A percentile compares a stretch with the other conserved stretches of the same genome.
These are phyloP conservation scores for Crypturellus undulatus DNA, from an alignment of 2,113 vertebrate genomes.

Conservation along the genomic window DNA sequence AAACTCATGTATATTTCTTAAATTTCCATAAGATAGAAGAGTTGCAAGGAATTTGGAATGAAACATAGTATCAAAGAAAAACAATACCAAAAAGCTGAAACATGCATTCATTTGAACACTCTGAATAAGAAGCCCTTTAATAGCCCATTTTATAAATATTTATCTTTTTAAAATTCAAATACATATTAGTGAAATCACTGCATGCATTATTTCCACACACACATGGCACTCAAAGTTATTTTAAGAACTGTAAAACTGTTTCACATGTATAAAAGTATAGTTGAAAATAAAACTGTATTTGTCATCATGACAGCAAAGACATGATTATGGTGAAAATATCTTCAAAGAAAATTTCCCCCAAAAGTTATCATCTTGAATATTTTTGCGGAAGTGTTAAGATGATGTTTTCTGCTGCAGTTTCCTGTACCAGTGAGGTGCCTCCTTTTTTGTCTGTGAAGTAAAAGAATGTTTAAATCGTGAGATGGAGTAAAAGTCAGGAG, in stretches of 20 bases:
- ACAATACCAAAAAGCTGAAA: constrained; percentile 28
- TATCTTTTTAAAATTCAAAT: constrained; percentile 50
- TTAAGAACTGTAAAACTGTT: constrained; percentile 24
- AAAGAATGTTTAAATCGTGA: not conserved
- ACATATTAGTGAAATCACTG: constrained; percentile 40
- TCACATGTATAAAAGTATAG: constrained; percentile 30
- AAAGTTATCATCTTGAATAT: not conserved
- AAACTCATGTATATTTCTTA: not conserved
- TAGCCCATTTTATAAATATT: constrained; percentile 40
- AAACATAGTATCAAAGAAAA: constrained; percentile 41
- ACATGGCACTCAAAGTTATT: constrained; percentile 26
- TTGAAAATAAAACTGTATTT: constrained; percentile 40
- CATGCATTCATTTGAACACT: constrained; percentile 45
- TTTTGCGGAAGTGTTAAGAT: constrained; percentile 44
- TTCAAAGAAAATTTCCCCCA: not conserved
- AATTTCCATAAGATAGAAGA: constrained; percentile 6
- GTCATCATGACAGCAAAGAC: constrained; percentile 8
- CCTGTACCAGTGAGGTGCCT: constrained; percentile 84
- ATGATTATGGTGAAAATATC: constrained; percentile 48
- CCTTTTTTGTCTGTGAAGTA: constrained; percentile 89
- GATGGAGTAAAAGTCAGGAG: not conserved
- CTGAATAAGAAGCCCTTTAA: not conserved
- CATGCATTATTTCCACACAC: not conserved
- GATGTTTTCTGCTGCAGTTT: constrained; percentile 79
- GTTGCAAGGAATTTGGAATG: constrained; percentile 32